phyloP scores from a whole-genome alignment of 2,888 invertebrate genomes.

The Cordilura impudica region DNA sequence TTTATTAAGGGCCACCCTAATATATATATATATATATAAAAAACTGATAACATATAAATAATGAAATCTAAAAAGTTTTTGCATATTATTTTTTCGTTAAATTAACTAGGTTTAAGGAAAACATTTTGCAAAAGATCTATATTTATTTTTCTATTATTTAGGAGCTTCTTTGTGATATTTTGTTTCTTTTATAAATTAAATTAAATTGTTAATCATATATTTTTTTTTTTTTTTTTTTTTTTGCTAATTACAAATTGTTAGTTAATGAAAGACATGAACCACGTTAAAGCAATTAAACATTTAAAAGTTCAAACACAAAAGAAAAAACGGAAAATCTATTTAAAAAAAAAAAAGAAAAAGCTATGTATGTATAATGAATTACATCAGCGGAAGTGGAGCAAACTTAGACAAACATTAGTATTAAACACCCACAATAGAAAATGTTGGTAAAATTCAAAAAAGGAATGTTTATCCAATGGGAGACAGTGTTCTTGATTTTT shows the following conservation, averaged over 20 bases:
- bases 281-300: conserved; percentile 19
- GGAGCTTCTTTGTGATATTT: not conserved
- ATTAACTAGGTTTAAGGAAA: too few relatives aligned
- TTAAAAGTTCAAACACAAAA: not conserved
- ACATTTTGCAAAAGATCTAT: too few relatives aligned
- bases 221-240: too few relatives aligned
- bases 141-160: not conserved
- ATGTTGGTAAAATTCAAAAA: not conserved
- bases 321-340: not conserved
- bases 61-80: too few relatives aligned
- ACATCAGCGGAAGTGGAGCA: conserved; percentile 19
- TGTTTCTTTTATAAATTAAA: not conserved
- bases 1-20: too few relatives aligned
- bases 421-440: conserved; percentile 4
- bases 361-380: conserved; percentile 28
- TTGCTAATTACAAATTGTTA: conserved; percentile 20
- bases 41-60: too few relatives aligned
- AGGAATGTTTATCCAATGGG: too few relatives aligned
- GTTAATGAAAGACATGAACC: conserved; percentile 4
- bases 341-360: conserved; percentile 2
- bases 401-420: not conserved
- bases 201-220: conserved; percentile 12
- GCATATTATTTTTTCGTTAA: too few relatives aligned
- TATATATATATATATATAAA: too few relatives aligned
- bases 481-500: too few relatives aligned